Percentiles rank a stretch among this genome's conserved stretches.
Conservation (phyloP, 2,888 invertebrate species). For the Pollenia angustigena region DNA sequence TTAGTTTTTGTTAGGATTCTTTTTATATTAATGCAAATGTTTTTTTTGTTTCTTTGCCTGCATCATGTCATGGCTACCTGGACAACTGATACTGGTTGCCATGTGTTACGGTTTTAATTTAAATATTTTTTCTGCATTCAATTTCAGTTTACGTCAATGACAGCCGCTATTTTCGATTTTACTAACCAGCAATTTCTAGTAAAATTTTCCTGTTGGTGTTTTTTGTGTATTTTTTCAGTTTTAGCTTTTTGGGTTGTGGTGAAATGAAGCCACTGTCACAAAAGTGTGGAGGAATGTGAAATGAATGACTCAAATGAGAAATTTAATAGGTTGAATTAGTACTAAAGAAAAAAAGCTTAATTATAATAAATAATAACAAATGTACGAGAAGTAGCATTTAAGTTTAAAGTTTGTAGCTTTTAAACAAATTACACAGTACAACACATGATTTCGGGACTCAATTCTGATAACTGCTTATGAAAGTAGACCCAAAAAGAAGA, state of each 20-base stretch:
- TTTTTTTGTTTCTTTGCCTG: conserved; percentile 18
- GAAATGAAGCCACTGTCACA: background rate
- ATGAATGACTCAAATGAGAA: background rate
- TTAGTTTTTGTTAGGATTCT: conserved; percentile 37
- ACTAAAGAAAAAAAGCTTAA: background rate
- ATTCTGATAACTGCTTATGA: too few species aligned
- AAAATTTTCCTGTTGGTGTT: background rate
- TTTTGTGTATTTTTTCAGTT: background rate
- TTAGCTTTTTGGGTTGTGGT: background rate
- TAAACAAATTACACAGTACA: too few species aligned
- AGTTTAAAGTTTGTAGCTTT: too few species aligned
- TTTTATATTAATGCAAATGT: conserved; percentile 19
- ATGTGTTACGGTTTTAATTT: conserved; percentile 59
- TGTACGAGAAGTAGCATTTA: too few species aligned
- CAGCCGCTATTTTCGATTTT: conserved; percentile 50
- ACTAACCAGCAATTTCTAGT: conserved; percentile 34
- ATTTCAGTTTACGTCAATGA: conserved; percentile 26
- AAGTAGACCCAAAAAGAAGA: too few species aligned
- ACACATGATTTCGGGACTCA: too few species aligned
- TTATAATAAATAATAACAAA: too few species aligned
- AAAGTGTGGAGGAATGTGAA: background rate
- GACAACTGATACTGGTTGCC: conserved; percentile 67
- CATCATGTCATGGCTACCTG: conserved; percentile 23
- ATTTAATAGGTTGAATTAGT: conserved; percentile 1
- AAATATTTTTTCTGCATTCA: conserved; percentile 25